Evolutionary conservation across 2,113 vertebrate species (phyloP), one percentile per base, ranked within the genome.

Genomic region (Antennarius striatus): DNA sequence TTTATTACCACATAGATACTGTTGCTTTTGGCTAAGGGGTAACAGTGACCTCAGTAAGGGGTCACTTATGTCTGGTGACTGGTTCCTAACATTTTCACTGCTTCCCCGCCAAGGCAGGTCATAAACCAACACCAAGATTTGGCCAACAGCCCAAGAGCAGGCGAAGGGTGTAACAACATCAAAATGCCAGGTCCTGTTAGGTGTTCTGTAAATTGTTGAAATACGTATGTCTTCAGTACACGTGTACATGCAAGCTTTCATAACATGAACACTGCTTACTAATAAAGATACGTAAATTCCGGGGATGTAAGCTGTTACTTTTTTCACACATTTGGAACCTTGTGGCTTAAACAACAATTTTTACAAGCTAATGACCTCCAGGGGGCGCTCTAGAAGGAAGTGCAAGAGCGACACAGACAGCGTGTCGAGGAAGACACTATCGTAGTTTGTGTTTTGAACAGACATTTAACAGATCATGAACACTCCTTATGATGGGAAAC

Each of bases 91-190:
- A 77, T 72, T 81, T 86, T 85, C 73, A 87, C 52, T 75, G 70
- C 69, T 55, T 42, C 77, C 64, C 63, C 81, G 75, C 83, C 72
- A 65, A 77, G 22, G 68, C 61, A 60, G 62, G 82, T 82, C 69
- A 71, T 88, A 87, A 90, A 88, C 5, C 5, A 65, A 56, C 68
- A 83, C 76, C 72, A 58, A 80, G 62, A 71, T 78, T 81, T 83
- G 75, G 77, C 81, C 65, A 51, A 62, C 43, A 47, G 57, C 55
- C 30, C 10, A 16, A 58, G 39, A 50, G 54, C 0, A 73, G 39
- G 67, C 71, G 73, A 80, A 59, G 54, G 57, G 62, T 72, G 74
- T 51, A 77, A 77, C 64, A 64, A 72, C 63, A 77, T 88, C 70
- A 74, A 73, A 59, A 70, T 68, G 79, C 54, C 71, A 82, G 14